phyloP scores from a whole-genome alignment of 2,113 vertebrate genomes.

The Tricholaema leucomelas region DNA sequence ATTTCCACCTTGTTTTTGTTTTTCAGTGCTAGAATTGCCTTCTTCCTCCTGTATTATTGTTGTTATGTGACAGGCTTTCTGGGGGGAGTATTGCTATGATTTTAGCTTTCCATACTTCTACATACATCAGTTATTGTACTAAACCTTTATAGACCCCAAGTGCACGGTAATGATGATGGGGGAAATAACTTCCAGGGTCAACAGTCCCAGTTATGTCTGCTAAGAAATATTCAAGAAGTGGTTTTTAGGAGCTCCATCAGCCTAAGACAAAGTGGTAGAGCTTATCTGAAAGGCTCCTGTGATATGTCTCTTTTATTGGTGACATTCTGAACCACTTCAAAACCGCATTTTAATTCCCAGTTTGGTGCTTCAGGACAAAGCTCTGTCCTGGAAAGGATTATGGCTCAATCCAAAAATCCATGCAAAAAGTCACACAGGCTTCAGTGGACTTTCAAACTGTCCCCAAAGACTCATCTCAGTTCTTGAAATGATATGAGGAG shows the following conservation, averaged over 20 bases:
- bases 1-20: background rate
- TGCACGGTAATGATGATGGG: background rate
- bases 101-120: background rate
- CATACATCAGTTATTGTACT: background rate
- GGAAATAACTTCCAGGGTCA: slow-evolving; percentile 21
- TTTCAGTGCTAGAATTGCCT: background rate
- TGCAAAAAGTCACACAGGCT: background rate
- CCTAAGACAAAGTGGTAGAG: background rate
- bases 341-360: background rate
- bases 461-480: background rate
- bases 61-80: background rate
- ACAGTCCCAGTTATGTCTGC: background rate
- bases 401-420: background rate
- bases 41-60: background rate
- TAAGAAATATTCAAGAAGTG: background rate
- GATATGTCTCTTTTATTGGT: slow-evolving; percentile 15
- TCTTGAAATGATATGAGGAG: background rate
- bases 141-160: background rate
- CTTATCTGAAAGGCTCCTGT: background rate
- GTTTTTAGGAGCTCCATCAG: background rate
- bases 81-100: background rate
- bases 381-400: background rate
- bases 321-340: background rate
- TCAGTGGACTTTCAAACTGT: background rate
- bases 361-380: background rate